Evolutionary conservation across 2,797 vertebrate genomes (phyloP), one percentile per base, ranked within the genome.

Genomic region (Neopelma chrysocephalum): DNA sequence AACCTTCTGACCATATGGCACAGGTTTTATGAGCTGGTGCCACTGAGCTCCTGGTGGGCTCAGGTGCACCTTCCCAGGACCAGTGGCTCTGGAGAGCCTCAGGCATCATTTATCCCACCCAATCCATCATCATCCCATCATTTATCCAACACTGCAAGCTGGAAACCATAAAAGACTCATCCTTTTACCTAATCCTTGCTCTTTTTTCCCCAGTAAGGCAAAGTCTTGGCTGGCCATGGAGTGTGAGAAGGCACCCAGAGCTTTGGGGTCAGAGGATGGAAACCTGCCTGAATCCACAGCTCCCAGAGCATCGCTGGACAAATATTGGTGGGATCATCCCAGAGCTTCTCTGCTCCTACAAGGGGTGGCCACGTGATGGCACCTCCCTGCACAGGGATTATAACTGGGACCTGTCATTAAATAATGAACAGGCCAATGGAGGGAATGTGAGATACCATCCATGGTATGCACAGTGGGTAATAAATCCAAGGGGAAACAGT

Each of bases 401-500:
- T 5, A 87, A 3, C 19, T 2, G 36, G 64, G 76, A 71, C 54
- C 75, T 60, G 76, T 11, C 61, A 15, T 45, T 48, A 19, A 10
- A 14, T 31, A 69, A 77, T 1, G 5, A 82, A 50, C 1, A 3
- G 53, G 53, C 45, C 9, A 9, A 31, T 12, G 12, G 11, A 81
- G 36, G 47, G 82, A 79, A 69, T 32, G 18, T 20, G 72, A 90
- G 90, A 92, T 19, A 32, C 56, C 42, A 65, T 38, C 56, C 53
- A 4, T 3, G 5, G 43, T n/a, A 6, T 15, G 50, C n/a, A 34
- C 66, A n/a, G 42, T 5, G 38, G 65, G 71, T 72, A 82, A 84
- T 92, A 95, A 96, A 96, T 89, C 53, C 76, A 77, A 85, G 75
- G 81, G 27, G 81, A 90, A 87, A 85, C 1, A 88, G 71, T 87